A percentile compares a stretch with the other conserved stretches of the same genome.
phyloP scores from a whole-genome alignment of 2,888 invertebrate genomes.

The Zygaena filipendulae region DNA sequence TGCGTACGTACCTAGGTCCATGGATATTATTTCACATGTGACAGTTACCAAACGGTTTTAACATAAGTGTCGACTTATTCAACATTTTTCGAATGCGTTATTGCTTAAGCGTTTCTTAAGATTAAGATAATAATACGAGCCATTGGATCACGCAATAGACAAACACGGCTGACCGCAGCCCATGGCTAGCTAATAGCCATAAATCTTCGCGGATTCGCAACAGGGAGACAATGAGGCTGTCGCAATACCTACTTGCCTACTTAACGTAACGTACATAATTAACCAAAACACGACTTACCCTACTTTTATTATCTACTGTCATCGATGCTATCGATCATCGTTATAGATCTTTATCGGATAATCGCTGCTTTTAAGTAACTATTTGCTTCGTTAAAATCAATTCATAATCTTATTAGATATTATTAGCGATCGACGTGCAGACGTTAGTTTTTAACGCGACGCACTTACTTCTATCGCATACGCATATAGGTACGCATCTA shows the following conservation, averaged over 20 bases:
- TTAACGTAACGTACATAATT: constrained; percentile 54
- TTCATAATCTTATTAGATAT: too few relatives aligned
- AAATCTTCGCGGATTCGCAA: constrained; percentile 50
- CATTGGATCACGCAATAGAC: constrained; percentile 41
- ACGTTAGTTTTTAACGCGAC: too few relatives aligned
- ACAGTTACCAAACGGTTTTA: not conserved
- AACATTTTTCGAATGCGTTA: too few relatives aligned
- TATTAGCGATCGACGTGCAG: too few relatives aligned
- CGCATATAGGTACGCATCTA: too few relatives aligned
- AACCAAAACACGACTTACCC: constrained; percentile 57
- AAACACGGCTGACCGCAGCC: constrained; percentile 33
- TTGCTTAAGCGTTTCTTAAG: constrained; percentile 42
- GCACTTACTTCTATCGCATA: too few relatives aligned
- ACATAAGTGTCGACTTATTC: constrained; percentile 1
- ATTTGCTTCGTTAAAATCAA: too few relatives aligned
- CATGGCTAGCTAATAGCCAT: constrained; percentile 41
- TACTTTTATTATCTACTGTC: constrained; percentile 51
- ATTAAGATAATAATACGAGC: constrained; percentile 44
- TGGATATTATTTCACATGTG: too few relatives aligned
- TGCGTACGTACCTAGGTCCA: too few relatives aligned
- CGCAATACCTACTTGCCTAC: too few relatives aligned
- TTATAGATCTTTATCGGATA: constrained; percentile 48
- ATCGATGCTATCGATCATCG: constrained; percentile 51
- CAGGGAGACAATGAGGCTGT: constrained; percentile 47
- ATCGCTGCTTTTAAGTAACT: too few relatives aligned